Evolutionary conservation across 2,113 vertebrate genomes (phyloP), one percentile per base, ranked within the genome.

Genomic region (Myotis lucifugus): DNA sequence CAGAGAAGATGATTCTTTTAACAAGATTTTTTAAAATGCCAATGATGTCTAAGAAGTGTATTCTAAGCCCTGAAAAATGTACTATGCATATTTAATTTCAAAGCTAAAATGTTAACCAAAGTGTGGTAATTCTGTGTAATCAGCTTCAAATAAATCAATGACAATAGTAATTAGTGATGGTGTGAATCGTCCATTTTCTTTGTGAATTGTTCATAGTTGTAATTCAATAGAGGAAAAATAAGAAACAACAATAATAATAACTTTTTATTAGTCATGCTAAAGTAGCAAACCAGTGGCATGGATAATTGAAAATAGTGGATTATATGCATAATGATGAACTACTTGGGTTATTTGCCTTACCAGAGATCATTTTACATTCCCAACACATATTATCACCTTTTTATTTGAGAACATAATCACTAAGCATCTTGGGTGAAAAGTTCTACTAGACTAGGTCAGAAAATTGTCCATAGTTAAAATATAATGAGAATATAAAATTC

Each of bases 211-310:
- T 96, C 93, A 86, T 78, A 86, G 82, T 81, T 96, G 95, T 97
- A 96, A 95, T 93, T 96, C 96, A 96, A 97, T 92, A 96, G 77
- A 88, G 95, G 61, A 95, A 95, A 92, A 92, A 95, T 66, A 95
- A 95, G 88, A 97, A 97, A 93, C 92, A 96, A 96, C 92, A 97
- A 96, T 76, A 96, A 96, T 96, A 97, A 96, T 96, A 97, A 97
- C 90, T 95, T 97, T 96, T 93, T 96, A 97, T 97, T 97, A 97
- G 95, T 96, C 88, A 95, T 96, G 92, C 93, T 96, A 92, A 96
- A 92, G 92, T 95, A 96, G 46, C 85, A 96, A 95, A 90, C n/a
- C 88, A 96, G 92, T 97, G 95, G 90, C 95, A 97, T 76, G 92
- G 92, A 95, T 96, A 97, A 96, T 97, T 97, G 92, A 96, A 97